Evolutionary conservation across 2,113 vertebrate genomes (phyloP).

Genomic region (Tragulus kanchil): DNA sequence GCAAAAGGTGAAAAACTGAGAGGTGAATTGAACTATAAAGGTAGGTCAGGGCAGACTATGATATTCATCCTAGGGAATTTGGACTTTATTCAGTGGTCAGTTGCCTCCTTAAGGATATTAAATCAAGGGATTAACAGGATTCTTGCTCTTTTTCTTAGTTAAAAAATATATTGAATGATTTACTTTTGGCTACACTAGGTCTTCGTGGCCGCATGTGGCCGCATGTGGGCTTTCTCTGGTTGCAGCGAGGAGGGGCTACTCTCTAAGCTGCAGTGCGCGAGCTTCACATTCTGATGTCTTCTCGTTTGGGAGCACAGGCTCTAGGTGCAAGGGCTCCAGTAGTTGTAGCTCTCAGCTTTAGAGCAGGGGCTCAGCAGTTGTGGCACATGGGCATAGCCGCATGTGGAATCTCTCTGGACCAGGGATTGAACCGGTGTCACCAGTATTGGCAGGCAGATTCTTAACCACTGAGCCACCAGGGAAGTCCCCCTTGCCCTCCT

Average conservation of each 20-base stretch:
- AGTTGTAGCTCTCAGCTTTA: neutral
- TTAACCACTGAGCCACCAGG: neutral
- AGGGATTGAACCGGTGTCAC: too few relatives aligned
- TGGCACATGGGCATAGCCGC: neutral
- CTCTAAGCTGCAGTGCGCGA: neutral
- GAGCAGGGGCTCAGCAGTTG: too few relatives aligned
- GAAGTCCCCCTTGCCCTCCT: neutral
- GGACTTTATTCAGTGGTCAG: conserved; percentile 5
- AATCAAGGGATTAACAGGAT: neutral
- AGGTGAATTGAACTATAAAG: neutral
- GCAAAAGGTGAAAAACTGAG: neutral
- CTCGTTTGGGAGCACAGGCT: neutral
- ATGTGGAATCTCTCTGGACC: neutral
- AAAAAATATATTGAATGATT: neutral
- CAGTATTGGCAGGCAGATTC: neutral
- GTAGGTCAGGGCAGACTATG: neutral
- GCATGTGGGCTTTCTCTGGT: neutral
- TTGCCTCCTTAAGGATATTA: neutral
- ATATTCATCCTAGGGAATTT: neutral
- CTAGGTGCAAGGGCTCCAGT: neutral
- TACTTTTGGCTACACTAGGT: neutral
- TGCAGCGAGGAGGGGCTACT: neutral
- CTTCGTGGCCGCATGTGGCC: too few relatives aligned
- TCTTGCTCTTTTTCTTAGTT: neutral
- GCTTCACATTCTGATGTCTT: neutral